These are phyloP conservation scores for Sterrhoptilus dennistouni DNA, from an alignment of 2,113 vertebrate species.

Conservation along the genomic window DNA sequence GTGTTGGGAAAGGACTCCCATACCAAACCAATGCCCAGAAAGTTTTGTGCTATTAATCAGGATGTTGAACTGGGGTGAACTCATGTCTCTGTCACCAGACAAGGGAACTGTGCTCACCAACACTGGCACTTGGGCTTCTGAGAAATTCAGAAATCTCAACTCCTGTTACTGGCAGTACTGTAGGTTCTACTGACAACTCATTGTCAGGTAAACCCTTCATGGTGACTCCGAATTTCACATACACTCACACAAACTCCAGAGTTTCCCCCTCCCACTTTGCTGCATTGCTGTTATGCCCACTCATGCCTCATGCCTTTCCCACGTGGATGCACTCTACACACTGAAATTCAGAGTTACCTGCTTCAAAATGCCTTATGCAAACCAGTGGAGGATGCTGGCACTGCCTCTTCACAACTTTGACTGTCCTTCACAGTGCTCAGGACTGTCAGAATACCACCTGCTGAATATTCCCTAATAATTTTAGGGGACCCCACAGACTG, in stretches of 20 bases:
- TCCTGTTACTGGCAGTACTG: background rate
- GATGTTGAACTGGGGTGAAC: background rate
- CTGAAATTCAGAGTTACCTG: background rate
- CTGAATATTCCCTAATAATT: background rate
- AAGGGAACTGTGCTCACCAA: background rate
- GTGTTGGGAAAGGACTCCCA: background rate
- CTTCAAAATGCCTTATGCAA: accelerated
- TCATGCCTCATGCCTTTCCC: background rate
- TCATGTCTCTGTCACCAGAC: accelerated
- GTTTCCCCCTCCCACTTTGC: accelerated
- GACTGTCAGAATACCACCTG: background rate
- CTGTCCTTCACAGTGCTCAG: background rate
- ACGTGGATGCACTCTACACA: background rate
- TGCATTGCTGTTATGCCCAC: background rate
- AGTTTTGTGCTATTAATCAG: background rate
- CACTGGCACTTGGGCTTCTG: background rate
- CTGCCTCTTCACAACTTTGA: background rate
- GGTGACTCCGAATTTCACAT: background rate
- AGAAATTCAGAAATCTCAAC: background rate
- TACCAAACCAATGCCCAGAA: background rate
- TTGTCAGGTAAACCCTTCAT: background rate
- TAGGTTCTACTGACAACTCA: background rate
- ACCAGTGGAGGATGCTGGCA: background rate
- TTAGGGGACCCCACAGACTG: background rate
- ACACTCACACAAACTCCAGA: background rate